Percentiles rank a stretch among this genome's conserved stretches.
phyloP scores from a whole-genome alignment of 2,797 vertebrate genomes.

The Eulemur albifrons region DNA sequence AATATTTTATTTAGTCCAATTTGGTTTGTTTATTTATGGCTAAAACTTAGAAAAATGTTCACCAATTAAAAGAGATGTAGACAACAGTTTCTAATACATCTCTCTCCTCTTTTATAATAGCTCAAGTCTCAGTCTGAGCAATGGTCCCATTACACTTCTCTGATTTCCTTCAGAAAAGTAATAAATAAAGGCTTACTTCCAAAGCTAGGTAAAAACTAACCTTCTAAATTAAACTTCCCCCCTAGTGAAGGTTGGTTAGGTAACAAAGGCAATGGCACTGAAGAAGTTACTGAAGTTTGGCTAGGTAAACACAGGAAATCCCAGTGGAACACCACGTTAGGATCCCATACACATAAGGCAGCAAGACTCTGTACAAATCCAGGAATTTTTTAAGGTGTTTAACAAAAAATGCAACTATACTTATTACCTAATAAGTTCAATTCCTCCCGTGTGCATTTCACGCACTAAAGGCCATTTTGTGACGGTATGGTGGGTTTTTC shows the following conservation, averaged over 20 bases:
- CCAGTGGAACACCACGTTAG: background rate
- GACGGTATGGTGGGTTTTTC: constrained; percentile 41
- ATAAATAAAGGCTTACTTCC: background rate
- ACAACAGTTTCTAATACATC: background rate
- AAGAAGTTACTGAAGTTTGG: constrained; percentile 39
- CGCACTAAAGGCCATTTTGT: background rate
- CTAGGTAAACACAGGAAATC: constrained; percentile 50
- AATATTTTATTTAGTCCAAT: background rate
- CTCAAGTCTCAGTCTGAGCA: background rate
- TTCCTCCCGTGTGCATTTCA: background rate
- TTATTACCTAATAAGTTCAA: background rate
- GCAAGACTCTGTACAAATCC: background rate
- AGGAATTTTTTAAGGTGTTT: background rate
- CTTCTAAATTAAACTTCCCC: constrained; percentile 57
- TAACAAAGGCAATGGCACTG: constrained; percentile 50
- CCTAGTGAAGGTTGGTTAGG: constrained; percentile 34
- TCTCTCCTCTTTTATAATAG: background rate
- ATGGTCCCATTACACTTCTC: background rate
- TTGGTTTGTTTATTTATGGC: background rate
- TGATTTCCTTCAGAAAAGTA: background rate
- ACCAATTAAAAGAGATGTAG: background rate
- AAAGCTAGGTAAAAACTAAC: background rate
- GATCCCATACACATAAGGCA: background rate
- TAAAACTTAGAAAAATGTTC: background rate
- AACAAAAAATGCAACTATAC: background rate